Base-by-base conservation (phyloP, 2,113 vertebrate species). In the Bombycilla garrulus region DNA sequence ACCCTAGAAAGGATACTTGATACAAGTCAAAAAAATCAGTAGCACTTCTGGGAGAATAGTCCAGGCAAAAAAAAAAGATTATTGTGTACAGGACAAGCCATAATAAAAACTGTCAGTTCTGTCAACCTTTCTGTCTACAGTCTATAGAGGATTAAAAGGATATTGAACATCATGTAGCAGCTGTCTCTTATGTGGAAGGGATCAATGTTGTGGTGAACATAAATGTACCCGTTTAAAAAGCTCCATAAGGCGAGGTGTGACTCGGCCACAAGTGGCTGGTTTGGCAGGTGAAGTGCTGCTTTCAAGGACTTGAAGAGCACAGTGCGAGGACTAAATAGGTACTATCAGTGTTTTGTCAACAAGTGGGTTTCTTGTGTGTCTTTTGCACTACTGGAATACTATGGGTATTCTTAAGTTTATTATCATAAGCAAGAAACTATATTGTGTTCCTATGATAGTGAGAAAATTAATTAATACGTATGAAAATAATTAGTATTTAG, bases 71-170 rank as follows among this genome's bases (percentile, higher is more conserved):
- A 98, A 97, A 86, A 96, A 97, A 97, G 96, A 98, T 98, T 97
- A 98, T 96, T 97, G 96, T 97, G 95, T 96, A 85, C 95, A 96
- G 89, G 89, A 92, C 96, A 97, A 96, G 91, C 97, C 97, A 74
- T 98, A 97, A 98, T 98, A 97, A 97, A 97, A 97, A 51, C 96
- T 97, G 94, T 98, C 97, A 97, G 93, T 86, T 95, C 96, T 97
- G 97, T 97, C 97, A 97, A 86, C 82, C 65, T 54, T 94, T 97
- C 93, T 90, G 88, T 96, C 77, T 94, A 74, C 96, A 54, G 95
- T 97, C 96, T 97, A 70, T 92, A 94, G 97, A 96, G 95, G 96
- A 98, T 97, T 97, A 97, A 92, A 97, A 94, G 83, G 96, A 92
- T 97, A 96, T 96, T 97, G 95, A 97, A 97, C 95, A 96, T 96